These are phyloP conservation scores for Drepana falcataria DNA, from an alignment of 2,888 invertebrate species.

Conservation along the genomic window DNA sequence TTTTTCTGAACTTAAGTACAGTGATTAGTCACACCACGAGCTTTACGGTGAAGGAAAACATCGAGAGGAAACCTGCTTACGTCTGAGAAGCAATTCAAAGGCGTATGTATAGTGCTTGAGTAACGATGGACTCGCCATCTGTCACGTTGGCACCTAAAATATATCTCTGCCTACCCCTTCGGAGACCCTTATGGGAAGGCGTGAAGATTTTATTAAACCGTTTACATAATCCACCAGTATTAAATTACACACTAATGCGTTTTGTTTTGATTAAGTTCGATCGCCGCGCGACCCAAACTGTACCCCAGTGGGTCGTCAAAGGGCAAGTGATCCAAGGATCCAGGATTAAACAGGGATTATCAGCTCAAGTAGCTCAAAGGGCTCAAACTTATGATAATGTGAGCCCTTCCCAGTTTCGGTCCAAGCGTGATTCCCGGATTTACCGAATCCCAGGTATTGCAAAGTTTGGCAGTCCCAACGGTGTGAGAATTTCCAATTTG, in stretches of 20 bases:
- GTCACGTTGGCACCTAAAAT: no score
- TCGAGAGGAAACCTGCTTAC: no score
- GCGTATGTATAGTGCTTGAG: no score
- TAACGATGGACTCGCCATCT: no score
- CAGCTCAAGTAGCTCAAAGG: constrained; percentile 36
- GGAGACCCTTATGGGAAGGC: neutral
- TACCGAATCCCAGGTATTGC: constrained; percentile 27
- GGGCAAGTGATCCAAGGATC: constrained; percentile 31
- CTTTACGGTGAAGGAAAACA: no score
- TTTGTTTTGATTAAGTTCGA: constrained; percentile 1
- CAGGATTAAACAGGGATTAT: constrained; percentile 53
- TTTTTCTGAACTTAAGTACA: no score
- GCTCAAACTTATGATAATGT: constrained; percentile 73
- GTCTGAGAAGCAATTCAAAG: no score
- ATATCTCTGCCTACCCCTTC: no score
- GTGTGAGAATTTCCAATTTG: constrained; percentile 3
- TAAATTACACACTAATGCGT: neutral
- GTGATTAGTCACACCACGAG: no score
- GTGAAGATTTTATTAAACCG: neutral
- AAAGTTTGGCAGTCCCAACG: constrained; percentile 13
- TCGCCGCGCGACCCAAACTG: neutral
- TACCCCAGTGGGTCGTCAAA: constrained; percentile 1
- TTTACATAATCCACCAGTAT: neutral
- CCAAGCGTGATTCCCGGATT: constrained; percentile 30
- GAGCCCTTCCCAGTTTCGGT: constrained; percentile 33